phyloP scores from a whole-genome alignment of 2,888 invertebrate species.

The Thereva unica region DNA sequence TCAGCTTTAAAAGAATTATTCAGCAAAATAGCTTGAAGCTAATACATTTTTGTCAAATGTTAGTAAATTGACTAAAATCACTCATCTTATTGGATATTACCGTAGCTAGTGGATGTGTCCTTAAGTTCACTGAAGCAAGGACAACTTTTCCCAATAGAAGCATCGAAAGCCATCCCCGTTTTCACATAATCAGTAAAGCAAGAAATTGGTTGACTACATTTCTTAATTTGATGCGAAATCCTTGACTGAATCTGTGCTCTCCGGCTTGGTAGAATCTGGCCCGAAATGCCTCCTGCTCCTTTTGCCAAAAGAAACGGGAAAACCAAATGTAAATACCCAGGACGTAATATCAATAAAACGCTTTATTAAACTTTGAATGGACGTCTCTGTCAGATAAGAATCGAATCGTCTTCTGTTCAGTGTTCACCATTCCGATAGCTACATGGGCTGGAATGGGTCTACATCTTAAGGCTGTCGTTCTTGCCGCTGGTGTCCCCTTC shows the following conservation, averaged over 20 bases:
- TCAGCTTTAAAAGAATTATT: too few species aligned
- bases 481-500: too few species aligned
- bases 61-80: too few species aligned
- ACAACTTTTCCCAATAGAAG: constrained; percentile 1
- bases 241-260: constrained; percentile 6
- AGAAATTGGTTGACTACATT: constrained; percentile 39
- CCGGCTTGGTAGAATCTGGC: constrained; percentile 20
- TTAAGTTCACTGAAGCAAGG: constrained; percentile 24
- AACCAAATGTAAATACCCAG: constrained; percentile 40
- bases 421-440: constrained; percentile 13
- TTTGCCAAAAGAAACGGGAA: constrained; percentile 1
- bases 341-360: constrained; percentile 41
- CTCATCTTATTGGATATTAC: too few species aligned
- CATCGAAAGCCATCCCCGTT: constrained; percentile 14
- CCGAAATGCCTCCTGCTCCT: constrained; percentile 12
- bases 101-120: constrained; percentile 9
- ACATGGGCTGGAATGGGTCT: constrained; percentile 20
- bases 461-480: background rate
- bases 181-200: constrained; percentile 35
- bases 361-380: constrained; percentile 42
- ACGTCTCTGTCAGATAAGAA: constrained; percentile 39
- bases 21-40: too few species aligned
- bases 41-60: too few species aligned
- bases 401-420: constrained; percentile 26
- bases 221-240: constrained; percentile 36